Evolutionary conservation across 2,113 vertebrate genomes (phyloP).

Genomic region (Mus spicilegus): DNA sequence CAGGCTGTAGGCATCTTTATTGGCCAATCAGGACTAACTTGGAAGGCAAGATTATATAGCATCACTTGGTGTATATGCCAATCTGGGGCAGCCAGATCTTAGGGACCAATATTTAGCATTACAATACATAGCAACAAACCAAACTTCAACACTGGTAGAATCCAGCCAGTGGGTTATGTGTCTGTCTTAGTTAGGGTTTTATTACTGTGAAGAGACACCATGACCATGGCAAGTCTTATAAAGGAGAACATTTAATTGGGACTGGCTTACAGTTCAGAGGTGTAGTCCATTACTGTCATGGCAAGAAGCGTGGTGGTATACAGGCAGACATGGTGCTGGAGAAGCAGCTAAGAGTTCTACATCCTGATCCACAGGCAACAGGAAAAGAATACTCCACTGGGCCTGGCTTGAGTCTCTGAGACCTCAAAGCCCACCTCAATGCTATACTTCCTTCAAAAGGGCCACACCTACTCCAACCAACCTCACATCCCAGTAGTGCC

Average conservation of each 20-base stretch:
- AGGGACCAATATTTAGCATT: too few species aligned
- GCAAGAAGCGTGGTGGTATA: neutral
- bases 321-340: neutral
- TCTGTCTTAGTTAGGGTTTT: neutral
- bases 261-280: neutral
- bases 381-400: neutral
- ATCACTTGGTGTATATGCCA: too few species aligned
- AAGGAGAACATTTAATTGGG: neutral
- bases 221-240: neutral
- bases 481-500: neutral
- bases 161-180: neutral
- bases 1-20: too few species aligned
- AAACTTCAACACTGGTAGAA: neutral
- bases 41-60: too few species aligned
- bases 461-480: neutral
- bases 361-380: neutral
- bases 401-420: neutral
- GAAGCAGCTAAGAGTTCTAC: neutral
- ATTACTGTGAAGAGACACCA: neutral
- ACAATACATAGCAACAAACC: too few species aligned
- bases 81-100: too few species aligned
- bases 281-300: neutral
- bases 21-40: too few species aligned
- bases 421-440: neutral
- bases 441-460: neutral